These are phyloP conservation scores for Chaenodraco wilsoni DNA, from an alignment of 2,797 vertebrate species.

Conservation along the genomic window DNA sequence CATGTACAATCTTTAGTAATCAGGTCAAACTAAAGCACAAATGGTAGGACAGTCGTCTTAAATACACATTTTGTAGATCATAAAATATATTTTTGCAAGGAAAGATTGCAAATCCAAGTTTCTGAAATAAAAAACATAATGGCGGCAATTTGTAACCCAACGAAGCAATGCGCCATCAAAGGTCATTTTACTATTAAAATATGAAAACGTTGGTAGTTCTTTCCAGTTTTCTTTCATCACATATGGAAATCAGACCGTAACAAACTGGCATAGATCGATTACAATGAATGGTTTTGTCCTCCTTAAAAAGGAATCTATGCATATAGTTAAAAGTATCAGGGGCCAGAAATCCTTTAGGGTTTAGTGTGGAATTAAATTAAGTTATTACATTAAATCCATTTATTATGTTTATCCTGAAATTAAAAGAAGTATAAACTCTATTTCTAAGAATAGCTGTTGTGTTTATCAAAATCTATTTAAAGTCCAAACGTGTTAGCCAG, in stretches of 20 bases:
- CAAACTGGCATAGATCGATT: constrained; percentile 22
- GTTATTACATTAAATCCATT: constrained; percentile 23
- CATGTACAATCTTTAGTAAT: constrained; percentile 27
- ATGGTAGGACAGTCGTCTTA: not conserved
- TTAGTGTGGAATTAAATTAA: constrained; percentile 31
- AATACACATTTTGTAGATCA: constrained; percentile 17
- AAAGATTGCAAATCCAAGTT: constrained; percentile 20
- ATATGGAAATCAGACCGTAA: constrained; percentile 18
- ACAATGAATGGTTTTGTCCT: constrained; percentile 37
- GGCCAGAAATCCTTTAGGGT: constrained; percentile 41
- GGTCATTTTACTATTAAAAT: constrained; percentile 28
- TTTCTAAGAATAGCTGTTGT: constrained; percentile 10
- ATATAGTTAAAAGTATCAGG: constrained; percentile 64
- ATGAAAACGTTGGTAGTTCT: no score
- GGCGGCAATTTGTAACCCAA: constrained; percentile 21
- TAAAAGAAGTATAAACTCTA: not conserved
- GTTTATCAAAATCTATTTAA: no score
- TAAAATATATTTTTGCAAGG: constrained; percentile 10
- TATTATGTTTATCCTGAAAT: constrained; percentile 13
- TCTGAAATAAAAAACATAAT: constrained; percentile 15
- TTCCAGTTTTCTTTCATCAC: constrained; percentile 10
- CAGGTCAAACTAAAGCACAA: constrained; percentile 45
- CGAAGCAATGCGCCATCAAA: constrained; percentile 43
- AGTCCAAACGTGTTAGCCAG: constrained; percentile 10
- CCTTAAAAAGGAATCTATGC: constrained; percentile 76